Percentiles rank a stretch among this genome's conserved stretches.
These are phyloP conservation scores for Pyrrhosoma nymphula DNA, from an alignment of 2,888 invertebrate species.

Conservation along the genomic window DNA sequence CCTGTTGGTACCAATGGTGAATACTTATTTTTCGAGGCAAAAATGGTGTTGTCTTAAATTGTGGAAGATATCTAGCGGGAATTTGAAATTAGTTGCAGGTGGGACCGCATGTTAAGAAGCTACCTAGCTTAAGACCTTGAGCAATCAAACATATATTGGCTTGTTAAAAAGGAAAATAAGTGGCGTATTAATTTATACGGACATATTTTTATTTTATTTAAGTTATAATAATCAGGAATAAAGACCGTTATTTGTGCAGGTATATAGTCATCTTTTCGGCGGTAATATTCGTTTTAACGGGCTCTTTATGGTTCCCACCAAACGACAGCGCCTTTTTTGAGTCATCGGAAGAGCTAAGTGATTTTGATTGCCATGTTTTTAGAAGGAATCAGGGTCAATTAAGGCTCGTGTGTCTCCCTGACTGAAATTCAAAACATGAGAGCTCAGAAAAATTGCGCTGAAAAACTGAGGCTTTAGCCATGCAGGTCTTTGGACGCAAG, in stretches of 20 bases:
- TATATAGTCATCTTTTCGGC: background rate
- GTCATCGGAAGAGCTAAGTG: background rate
- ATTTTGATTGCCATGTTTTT: conserved; percentile 17
- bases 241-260: too few relatives aligned
- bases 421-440: background rate
- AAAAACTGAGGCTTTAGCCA: background rate
- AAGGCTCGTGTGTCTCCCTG: background rate
- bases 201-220: too few relatives aligned
- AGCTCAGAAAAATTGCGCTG: background rate
- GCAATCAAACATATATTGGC: too few relatives aligned
- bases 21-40: background rate
- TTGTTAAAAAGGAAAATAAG: too few relatives aligned
- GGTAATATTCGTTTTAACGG: background rate
- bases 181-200: too few relatives aligned
- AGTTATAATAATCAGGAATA: too few relatives aligned
- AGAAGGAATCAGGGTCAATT: conserved; percentile 28
- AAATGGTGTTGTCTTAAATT: background rate
- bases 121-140: background rate
- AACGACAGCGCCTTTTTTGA: background rate
- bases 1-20: background rate
- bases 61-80: background rate
- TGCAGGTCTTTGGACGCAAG: background rate
- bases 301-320: background rate
- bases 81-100: background rate
- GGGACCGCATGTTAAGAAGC: background rate